Evolutionary conservation across 1,140 invertebrate genomes (phyloP), one percentile per base, ranked within the genome.

Genomic region (Trissolcus basalis): DNA sequence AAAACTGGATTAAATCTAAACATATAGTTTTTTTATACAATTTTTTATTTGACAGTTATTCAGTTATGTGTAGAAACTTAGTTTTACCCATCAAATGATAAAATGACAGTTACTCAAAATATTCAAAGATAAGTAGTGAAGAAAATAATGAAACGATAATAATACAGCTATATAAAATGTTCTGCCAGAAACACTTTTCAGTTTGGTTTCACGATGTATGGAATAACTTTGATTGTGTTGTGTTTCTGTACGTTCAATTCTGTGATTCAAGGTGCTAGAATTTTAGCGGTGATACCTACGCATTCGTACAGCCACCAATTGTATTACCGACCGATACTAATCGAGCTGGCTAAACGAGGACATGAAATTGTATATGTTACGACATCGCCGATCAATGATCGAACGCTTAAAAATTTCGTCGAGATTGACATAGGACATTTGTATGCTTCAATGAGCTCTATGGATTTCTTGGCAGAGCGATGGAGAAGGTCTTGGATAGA

Each of bases 251-350:
- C 56, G 54, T 12, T 2, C 8, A 2, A 8, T 1, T 4, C 16
- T 4, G 35, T 36, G n/a, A 43, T 51, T 44, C 19, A 14, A 15
- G 39, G n/a, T 32, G 48, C 48, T n/a, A 84, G 80, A 54, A 92
- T 92, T 58, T 77, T 92, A 12, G 88, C 83, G 0, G 77, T 90
- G 0, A 81, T 90, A 45, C 83, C 90, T 4, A 83, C 81, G 8
- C 83, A 90, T 0, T 89, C 89, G 0, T 85, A 89, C 48, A 92
- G 91, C 70, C 91, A 92, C 78, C 90, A 91, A 81, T 79, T 90
- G 3, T 87, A 90, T 0, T 90, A 87, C 59, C 83, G 67, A 65
- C 81, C 78, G 33, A 63, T 89, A 70, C 86, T 82, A 67, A 81
- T 70, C 0, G 80, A 81, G 27, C 47, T 90, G 35, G 80, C 79